phyloP scores from a whole-genome alignment of 2,888 invertebrate genomes.

The Liopterus haemorrhoidalis region DNA sequence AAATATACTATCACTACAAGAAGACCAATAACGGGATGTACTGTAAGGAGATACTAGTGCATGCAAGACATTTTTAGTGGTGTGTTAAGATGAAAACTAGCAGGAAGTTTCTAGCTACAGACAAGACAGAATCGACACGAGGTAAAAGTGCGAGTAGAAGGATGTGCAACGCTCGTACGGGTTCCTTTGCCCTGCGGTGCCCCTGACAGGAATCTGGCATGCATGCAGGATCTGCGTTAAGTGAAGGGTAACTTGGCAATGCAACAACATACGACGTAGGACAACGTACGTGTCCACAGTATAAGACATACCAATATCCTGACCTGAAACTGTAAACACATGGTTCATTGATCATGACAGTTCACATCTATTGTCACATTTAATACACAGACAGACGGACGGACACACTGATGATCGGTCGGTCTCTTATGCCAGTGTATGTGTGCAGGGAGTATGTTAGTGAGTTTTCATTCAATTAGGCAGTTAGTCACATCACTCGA shows the following conservation, averaged over 20 bases:
- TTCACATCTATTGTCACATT: no score
- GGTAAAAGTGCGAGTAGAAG: slow-evolving; percentile 17
- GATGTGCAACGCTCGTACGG: slow-evolving; percentile 34
- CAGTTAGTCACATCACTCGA: no score
- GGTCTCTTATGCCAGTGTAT: no score
- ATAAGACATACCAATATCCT: slow-evolving; percentile 21
- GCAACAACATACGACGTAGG: slow-evolving; percentile 22
- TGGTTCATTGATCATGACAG: slow-evolving; percentile 5
- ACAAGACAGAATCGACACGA: slow-evolving; percentile 2
- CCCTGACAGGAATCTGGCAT: slow-evolving; percentile 36
- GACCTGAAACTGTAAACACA: slow-evolving; percentile 23
- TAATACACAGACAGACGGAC: slow-evolving; percentile 27
- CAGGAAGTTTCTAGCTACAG: no score
- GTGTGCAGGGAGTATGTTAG: no score
- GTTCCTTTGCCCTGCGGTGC: slow-evolving; percentile 45
- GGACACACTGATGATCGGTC: slow-evolving; percentile 21
- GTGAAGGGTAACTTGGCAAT: slow-evolving; percentile 21
- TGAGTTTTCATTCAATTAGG: no score
- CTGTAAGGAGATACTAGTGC: no score
- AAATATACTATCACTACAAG: no score
- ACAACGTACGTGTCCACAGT: slow-evolving; percentile 20
- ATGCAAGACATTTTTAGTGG: no score
- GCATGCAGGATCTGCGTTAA: slow-evolving; percentile 25
- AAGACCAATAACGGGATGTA: no score
- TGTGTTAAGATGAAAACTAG: no score